phyloP scores from a whole-genome alignment of 2,113 vertebrate genomes.

The Tylochromis polylepis region DNA sequence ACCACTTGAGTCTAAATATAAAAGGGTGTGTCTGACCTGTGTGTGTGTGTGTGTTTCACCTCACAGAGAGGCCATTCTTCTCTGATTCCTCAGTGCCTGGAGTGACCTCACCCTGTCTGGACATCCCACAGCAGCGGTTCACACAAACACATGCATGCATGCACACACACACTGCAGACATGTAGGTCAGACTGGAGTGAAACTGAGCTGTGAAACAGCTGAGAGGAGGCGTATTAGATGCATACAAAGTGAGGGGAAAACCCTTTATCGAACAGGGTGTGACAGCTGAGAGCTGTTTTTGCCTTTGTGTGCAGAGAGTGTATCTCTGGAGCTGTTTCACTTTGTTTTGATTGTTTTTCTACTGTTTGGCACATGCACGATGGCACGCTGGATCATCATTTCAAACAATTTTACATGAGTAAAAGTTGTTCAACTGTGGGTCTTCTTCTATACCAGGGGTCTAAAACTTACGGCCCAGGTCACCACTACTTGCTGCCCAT shows the following conservation, averaged over 20 bases:
- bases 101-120: constrained; percentile 68
- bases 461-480: too few relatives aligned
- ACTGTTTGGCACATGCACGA: not conserved
- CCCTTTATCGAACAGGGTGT: not conserved
- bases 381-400: not conserved
- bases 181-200: constrained; percentile 29
- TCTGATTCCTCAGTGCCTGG: constrained; percentile 7
- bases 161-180: constrained; percentile 6
- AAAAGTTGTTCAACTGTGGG: not conserved
- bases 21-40: constrained; percentile 44
- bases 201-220: not conserved
- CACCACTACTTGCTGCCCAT: too few relatives aligned
- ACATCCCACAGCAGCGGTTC: constrained; percentile 19
- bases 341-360: not conserved
- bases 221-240: not conserved
- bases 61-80: constrained; percentile 62
- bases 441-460: too few relatives aligned
- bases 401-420: not conserved
- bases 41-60: not conserved
- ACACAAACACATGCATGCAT: constrained; percentile 21
- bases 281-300: not conserved
- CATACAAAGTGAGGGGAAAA: not conserved
- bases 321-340: not conserved
- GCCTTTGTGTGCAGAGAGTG: not conserved
- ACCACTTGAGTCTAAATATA: constrained; percentile 40